phyloP scores from a whole-genome alignment of 2,113 vertebrate genomes.

The Gnathonemus longibarbis region DNA sequence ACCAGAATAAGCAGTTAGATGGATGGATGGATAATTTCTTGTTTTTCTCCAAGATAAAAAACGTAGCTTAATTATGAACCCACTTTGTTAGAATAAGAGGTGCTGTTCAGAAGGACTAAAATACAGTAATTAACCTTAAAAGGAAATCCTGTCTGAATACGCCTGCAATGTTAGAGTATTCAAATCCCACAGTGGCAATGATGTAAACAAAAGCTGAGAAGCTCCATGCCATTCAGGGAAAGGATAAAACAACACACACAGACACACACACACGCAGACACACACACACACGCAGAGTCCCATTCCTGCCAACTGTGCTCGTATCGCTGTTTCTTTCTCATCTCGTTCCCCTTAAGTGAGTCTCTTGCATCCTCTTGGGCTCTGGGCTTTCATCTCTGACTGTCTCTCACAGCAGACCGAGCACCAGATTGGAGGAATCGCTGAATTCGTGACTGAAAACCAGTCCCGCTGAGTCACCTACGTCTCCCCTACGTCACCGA shows the following conservation, averaged over 20 bases:
- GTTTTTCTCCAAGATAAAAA: not conserved
- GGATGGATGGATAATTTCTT: not conserved
- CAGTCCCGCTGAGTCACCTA: conserved; percentile 17
- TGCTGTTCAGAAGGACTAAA: not conserved
- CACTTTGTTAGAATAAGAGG: not conserved
- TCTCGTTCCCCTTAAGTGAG: conserved; percentile 33
- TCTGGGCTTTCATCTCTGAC: conserved; percentile 28
- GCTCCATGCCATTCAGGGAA: not conserved
- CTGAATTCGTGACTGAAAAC: conserved; percentile 17
- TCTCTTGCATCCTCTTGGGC: conserved; percentile 30
- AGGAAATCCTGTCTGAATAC: not conserved
- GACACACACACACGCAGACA: not conserved
- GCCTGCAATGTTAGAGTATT: not conserved
- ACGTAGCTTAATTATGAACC: not conserved
- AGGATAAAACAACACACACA: not conserved
- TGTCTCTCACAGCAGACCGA: conserved; percentile 13
- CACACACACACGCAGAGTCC: not conserved
- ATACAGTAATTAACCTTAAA: not conserved
- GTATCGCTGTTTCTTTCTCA: conserved; percentile 1
- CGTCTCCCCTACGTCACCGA: conserved; percentile 25
- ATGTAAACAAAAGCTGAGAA: not conserved
- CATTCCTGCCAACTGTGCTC: conserved; percentile 13
- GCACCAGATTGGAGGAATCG: conserved; percentile 34
- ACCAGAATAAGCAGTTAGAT: not conserved
- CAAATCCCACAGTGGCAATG: not conserved